Evolutionary conservation across 2,797 vertebrate species (phyloP).

Genomic region (Alosa sapidissima): DNA sequence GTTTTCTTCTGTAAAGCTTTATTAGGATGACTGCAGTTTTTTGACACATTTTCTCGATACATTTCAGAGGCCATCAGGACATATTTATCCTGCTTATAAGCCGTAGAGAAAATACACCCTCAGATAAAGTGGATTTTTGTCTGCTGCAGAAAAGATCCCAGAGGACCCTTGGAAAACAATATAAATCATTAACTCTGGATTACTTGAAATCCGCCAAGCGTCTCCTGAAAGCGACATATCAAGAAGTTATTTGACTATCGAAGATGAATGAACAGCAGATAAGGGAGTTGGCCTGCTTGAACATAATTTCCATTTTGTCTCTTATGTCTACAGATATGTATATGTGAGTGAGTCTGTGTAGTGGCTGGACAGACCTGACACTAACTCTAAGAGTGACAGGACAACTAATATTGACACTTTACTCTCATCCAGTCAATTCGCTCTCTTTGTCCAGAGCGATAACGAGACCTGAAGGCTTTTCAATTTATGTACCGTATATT

Average conservation of each 20-base stretch:
- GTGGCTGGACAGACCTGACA: not conserved
- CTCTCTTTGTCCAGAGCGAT: not conserved
- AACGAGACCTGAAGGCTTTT: not conserved
- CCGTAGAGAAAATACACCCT: not conserved
- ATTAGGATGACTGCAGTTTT: slow-evolving; percentile 31
- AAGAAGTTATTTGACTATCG: not conserved
- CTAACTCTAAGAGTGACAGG: not conserved
- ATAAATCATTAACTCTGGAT: slow-evolving; percentile 17
- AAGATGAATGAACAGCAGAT: not conserved
- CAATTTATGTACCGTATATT: not conserved
- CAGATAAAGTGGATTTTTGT: not conserved
- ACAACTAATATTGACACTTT: not conserved
- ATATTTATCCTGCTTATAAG: not conserved
- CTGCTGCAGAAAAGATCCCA: not conserved
- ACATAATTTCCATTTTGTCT: not conserved
- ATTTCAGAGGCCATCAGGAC: slow-evolving; percentile 25
- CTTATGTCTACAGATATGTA: not conserved
- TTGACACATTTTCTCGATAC: slow-evolving; percentile 33
- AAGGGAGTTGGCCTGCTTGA: not conserved
- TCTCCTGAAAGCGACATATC: not conserved
- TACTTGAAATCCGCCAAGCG: not conserved
- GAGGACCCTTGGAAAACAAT: not conserved
- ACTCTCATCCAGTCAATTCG: not conserved
- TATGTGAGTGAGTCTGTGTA: not conserved
- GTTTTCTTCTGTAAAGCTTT: slow-evolving; percentile 23